A percentile compares a stretch with the other conserved stretches of the same genome.
These are phyloP conservation scores for Montipora efflorescens DNA, from an alignment of 64 coral and sea anemone genomes.

Conservation along the genomic window DNA sequence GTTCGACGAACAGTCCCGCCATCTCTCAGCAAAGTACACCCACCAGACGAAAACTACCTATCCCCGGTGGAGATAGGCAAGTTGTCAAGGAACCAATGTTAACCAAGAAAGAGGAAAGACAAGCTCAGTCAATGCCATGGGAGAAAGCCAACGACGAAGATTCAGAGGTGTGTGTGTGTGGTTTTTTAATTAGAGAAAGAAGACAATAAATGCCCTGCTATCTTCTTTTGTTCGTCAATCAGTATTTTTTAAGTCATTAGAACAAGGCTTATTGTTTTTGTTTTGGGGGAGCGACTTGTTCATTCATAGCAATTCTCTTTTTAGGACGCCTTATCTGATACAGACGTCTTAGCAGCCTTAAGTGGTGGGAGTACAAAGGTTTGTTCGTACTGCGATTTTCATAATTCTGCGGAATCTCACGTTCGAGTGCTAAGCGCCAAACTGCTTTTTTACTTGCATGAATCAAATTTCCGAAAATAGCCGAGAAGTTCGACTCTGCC, in stretches of 20 bases:
- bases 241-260: no score
- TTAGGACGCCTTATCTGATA: constrained; percentile 58
- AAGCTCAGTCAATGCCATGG: not conserved
- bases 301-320: not conserved
- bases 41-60: constrained; percentile 17
- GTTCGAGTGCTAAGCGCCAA: no score
- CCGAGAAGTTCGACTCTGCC: no score
- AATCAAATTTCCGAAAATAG: no score
- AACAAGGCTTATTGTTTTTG: not conserved
- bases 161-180: constrained; percentile 67
- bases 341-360: constrained; percentile 61
- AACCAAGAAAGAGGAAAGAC: not conserved
- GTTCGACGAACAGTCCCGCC: constrained; percentile 26
- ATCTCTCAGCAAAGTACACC: constrained; percentile 28
- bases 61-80: constrained; percentile 3
- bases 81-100: constrained; percentile 22
- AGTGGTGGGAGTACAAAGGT: constrained; percentile 55
- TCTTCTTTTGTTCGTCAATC: no score
- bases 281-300: not conserved
- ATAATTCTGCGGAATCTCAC: no score
- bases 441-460: no score
- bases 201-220: no score
- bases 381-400: not conserved
- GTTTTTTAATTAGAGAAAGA: no score
- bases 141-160: constrained; percentile 63